phyloP scores from a whole-genome alignment of 1,140 invertebrate species.

The Lepidotrigona ventralis region DNA sequence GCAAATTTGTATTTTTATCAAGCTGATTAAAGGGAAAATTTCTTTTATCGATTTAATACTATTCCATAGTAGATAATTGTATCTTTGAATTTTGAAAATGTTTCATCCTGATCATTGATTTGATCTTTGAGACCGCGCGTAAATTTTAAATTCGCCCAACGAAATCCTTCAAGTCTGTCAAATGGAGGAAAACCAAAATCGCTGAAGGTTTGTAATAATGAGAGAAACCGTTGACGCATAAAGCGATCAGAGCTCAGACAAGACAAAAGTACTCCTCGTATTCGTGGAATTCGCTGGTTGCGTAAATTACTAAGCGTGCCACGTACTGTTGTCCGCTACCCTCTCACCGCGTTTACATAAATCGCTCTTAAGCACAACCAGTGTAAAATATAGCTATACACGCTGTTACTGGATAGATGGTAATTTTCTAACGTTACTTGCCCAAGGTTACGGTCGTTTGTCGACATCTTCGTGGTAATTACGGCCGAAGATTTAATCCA shows the following conservation, averaged over 20 bases:
- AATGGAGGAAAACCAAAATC: no score
- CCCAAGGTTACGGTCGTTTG: background rate
- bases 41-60: background rate
- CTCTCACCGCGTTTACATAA: constrained; percentile 13
- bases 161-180: no score
- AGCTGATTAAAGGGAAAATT: no score
- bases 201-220: no score
- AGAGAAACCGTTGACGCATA: background rate
- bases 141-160: no score
- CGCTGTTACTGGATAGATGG: background rate
- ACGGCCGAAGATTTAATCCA: background rate
- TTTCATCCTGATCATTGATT: no score
- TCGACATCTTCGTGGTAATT: background rate
- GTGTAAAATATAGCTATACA: background rate
- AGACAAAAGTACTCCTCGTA: background rate
- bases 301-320: background rate
- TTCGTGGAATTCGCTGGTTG: constrained; percentile 7
- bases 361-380: background rate
- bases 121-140: no score
- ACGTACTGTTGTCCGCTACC: background rate
- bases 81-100: background rate
- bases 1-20: background rate
- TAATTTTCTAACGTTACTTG: background rate
- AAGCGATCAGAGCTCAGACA: constrained; percentile 4
- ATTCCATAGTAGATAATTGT: background rate